A percentile compares a stretch with the other conserved stretches of the same genome.
Evolutionary conservation across 2,888 invertebrate species (phyloP).

Genomic region (Hyles lineata): DNA sequence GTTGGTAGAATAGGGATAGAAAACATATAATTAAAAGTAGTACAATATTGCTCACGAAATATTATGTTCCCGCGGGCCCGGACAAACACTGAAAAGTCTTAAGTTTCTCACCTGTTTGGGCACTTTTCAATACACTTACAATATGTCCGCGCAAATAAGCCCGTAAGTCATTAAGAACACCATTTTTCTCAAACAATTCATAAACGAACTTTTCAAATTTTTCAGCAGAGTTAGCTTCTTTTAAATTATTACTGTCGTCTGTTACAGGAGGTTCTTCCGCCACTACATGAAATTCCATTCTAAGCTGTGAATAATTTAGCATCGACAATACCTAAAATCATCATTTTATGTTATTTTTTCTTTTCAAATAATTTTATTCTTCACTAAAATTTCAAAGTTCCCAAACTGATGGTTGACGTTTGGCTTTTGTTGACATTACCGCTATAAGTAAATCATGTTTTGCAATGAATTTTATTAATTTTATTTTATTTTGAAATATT

Average conservation of each 20-base stretch:
- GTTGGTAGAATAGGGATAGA: neutral
- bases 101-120: slow-evolving; percentile 62
- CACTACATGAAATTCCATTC: slow-evolving; percentile 57
- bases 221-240: slow-evolving; percentile 62
- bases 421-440: slow-evolving; percentile 70
- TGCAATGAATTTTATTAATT: neutral
- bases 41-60: neutral
- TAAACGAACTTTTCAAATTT: slow-evolving; percentile 85
- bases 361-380: slow-evolving; percentile 42
- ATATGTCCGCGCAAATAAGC: slow-evolving; percentile 86
- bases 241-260: slow-evolving; percentile 45
- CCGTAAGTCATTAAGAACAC: slow-evolving; percentile 84
- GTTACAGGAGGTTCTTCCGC: slow-evolving; percentile 29
- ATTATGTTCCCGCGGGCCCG: neutral
- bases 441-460: slow-evolving; percentile 45
- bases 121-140: slow-evolving; percentile 81
- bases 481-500: too few relatives aligned
- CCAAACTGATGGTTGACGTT: slow-evolving; percentile 63
- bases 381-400: slow-evolving; percentile 74
- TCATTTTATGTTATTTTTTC: slow-evolving; percentile 48
- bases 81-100: neutral
- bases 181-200: slow-evolving; percentile 86
- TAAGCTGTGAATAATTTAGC: slow-evolving; percentile 42
- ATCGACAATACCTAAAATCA: slow-evolving; percentile 35
- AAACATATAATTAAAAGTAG: neutral